phyloP scores from a whole-genome alignment of 1,140 invertebrate species.

The Acyrthosiphon pisum region DNA sequence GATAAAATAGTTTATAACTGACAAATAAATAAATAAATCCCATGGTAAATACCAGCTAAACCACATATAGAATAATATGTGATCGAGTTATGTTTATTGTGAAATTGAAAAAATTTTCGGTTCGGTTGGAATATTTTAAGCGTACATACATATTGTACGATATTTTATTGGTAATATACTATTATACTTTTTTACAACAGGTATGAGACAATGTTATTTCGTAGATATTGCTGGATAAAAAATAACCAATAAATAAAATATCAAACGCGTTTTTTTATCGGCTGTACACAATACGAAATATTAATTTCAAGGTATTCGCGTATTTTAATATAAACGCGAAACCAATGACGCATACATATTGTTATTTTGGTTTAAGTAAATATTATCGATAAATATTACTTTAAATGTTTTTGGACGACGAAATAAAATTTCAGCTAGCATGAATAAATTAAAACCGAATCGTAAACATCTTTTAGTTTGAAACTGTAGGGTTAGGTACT shows the following conservation, averaged over 20 bases:
- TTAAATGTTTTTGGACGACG: not conserved
- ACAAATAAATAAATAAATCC: not conserved
- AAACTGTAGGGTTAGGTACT: not conserved
- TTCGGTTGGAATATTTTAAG: not conserved
- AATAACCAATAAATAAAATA: not conserved
- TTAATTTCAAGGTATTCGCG: slow-evolving; percentile 29
- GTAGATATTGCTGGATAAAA: not conserved
- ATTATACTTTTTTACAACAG: not conserved
- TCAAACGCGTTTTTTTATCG: not conserved
- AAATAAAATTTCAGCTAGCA: not conserved
- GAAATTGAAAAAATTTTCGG: not conserved
- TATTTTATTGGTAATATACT: not conserved
- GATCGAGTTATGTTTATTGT: not conserved
- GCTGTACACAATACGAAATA: not conserved
- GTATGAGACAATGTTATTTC: not conserved
- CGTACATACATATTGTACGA: not conserved
- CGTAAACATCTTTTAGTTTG: not conserved
- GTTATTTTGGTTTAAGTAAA: not conserved
- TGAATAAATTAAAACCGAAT: not conserved
- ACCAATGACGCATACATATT: not conserved
- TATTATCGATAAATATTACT: not conserved
- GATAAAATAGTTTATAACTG: not conserved
- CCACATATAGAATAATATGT: not conserved
- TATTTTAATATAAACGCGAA: not conserved
- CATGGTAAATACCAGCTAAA: not conserved